Evolutionary conservation across 2,113 vertebrate species (phyloP), one percentile per base, ranked within the genome.

Genomic region (Copsychus sechellarum): DNA sequence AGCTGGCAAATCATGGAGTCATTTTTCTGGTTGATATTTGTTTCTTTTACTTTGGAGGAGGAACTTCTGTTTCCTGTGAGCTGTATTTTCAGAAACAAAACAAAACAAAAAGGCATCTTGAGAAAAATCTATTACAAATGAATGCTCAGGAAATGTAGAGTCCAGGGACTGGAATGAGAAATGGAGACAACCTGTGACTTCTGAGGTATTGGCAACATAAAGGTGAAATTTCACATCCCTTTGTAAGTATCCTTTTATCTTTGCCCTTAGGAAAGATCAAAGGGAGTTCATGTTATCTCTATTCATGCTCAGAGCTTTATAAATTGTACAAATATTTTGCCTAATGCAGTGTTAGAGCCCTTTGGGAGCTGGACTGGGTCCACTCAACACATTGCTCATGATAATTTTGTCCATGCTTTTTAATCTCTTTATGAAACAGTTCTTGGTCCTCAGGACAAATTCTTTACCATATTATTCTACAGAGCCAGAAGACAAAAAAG

Each of bases 251-350:
- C 22, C 12, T 90, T 93, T 90, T 72, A 82, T 78, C 48, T 95
- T 86, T 84, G 65, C 40, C 61, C n/a, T 48, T 29, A 81, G 43
- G 76, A 70, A 65, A 80, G 60, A 90, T 83, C 67, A 92, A 90
- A 95, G 43, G 51, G 48, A 73, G 47, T 70, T 96, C 20, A 36
- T 67, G 29, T 58, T 78, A 58, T 78, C 91, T 79, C 50, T 67
- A 11, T 62, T 88, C 71, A 12, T 93, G 56, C 60, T 88, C 69
- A 78, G 67, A 51, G 47, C 40, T 84, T 86, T 81, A 8, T 54
- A 93, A 81, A n/a, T 84, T 92, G 50, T 81, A 72, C 67, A 93
- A 94, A 86, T 91, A 86, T 92, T 97, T 97, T 96, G 43, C 77
- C 23, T 93, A 88, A 93, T 81, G 26, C 58, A 83, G 50, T 54